Conservation (phyloP, 2,797 vertebrate species). For the Peromyscus melanophrys region DNA sequence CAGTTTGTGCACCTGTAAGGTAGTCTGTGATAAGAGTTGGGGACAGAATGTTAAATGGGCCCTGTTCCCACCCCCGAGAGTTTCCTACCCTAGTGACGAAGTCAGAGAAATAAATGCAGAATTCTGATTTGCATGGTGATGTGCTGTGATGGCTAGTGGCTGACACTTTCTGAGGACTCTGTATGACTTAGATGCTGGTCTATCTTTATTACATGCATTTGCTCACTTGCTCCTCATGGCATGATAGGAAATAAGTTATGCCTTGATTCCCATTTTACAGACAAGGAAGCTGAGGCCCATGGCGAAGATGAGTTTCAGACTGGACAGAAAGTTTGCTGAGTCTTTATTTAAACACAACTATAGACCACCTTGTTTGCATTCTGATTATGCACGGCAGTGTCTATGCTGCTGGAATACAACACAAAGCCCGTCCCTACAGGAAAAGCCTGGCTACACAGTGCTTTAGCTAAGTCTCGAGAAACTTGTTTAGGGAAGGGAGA, state of each 20-base stretch:
- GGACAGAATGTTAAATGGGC: background rate
- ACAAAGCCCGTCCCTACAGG: background rate
- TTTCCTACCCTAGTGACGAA: background rate
- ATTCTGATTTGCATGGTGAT: background rate
- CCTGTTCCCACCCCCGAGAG: background rate
- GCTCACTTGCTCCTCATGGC: background rate
- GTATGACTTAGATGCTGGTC: background rate
- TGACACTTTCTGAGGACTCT: constrained; percentile 28
- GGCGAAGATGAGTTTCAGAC: constrained; percentile 33
- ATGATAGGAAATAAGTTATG: background rate
- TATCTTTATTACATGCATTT: background rate
- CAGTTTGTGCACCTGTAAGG: background rate
- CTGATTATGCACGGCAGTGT: background rate
- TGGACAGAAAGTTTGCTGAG: background rate
- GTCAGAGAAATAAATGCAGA: background rate
- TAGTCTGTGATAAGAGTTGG: background rate
- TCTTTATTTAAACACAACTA: background rate
- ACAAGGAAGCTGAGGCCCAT: background rate
- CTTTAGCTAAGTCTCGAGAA: constrained; percentile 45
- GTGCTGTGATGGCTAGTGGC: background rate
- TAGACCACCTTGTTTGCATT: background rate
- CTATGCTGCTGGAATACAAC: background rate
- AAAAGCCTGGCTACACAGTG: background rate
- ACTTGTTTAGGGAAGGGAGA: background rate
- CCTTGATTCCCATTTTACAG: background rate